phyloP scores from a whole-genome alignment of 2,888 invertebrate species.

The Dynastes grantii region DNA sequence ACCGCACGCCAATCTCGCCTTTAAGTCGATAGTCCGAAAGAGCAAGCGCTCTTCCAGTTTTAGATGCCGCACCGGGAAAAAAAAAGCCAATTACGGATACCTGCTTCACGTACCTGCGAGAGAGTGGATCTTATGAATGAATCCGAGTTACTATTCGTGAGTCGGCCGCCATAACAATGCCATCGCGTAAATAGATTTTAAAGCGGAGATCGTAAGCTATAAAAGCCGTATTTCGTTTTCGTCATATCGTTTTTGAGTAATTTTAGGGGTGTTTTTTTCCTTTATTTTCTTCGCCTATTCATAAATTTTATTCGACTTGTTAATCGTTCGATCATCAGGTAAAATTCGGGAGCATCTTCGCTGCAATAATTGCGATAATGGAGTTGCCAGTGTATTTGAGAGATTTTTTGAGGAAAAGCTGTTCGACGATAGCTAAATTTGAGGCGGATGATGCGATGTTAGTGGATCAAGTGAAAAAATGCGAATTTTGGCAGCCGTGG shows the following conservation, averaged over 20 bases:
- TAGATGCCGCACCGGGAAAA: conserved; percentile 35
- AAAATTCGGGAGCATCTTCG: not conserved
- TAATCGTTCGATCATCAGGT: not conserved
- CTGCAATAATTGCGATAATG: conserved; percentile 57
- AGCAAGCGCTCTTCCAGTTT: conserved; percentile 46
- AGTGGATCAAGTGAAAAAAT: conserved; percentile 49
- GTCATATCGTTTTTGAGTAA: not conserved
- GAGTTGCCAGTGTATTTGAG: conserved; percentile 64
- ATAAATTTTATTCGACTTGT: not conserved
- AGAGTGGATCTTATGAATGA: conserved; percentile 69
- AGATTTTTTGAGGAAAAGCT: conserved; percentile 62
- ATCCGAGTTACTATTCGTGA: conserved; percentile 66
- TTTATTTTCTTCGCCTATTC: not conserved
- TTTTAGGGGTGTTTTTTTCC: not conserved
- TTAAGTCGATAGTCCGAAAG: conserved; percentile 49
- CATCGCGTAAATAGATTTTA: conserved; percentile 56
- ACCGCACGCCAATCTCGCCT: conserved; percentile 40
- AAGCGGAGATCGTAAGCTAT: not conserved
- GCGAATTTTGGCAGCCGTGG: conserved; percentile 70
- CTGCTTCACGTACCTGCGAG: conserved; percentile 66
- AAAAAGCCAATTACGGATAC: conserved; percentile 69
- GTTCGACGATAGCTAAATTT: conserved; percentile 58
- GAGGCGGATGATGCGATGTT: conserved; percentile 8
- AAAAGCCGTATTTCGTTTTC: not conserved
- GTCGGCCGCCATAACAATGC: conserved; percentile 61